Conservation (phyloP, 2,797 vertebrate genomes). For the Acanthurus leucopareius region DNA sequence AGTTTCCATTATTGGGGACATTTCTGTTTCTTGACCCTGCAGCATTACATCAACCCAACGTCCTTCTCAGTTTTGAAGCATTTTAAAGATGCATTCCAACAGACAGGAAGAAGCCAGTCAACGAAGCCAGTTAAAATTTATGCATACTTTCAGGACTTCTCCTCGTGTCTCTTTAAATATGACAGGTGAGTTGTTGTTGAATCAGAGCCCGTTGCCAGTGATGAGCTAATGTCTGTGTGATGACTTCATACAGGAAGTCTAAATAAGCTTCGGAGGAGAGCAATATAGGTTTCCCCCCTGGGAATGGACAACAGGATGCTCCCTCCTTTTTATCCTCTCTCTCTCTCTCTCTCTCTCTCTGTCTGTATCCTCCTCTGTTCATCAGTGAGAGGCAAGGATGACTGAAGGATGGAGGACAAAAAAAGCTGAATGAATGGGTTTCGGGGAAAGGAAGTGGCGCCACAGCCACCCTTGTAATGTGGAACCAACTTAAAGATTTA, state of each 20-base stretch:
- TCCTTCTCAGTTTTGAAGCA: neutral
- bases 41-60: constrained; percentile 3
- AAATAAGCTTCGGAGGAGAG: constrained; percentile 79
- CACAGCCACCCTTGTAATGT: too few relatives aligned
- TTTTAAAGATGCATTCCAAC: constrained; percentile 14
- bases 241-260: constrained; percentile 85
- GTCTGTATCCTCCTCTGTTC: constrained; percentile 48
- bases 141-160: constrained; percentile 6
- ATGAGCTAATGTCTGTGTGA: constrained; percentile 82
- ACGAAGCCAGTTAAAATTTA: neutral
- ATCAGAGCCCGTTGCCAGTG: constrained; percentile 49
- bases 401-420: constrained; percentile 44
- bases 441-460: neutral
- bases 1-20: neutral
- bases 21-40: neutral
- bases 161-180: constrained; percentile 19
- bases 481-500: neutral
- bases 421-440: constrained; percentile 58
- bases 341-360: constrained; percentile 39
- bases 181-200: constrained; percentile 57
- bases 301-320: constrained; percentile 76
- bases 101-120: neutral
- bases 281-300: constrained; percentile 71
- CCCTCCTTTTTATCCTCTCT: constrained; percentile 39
- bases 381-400: constrained; percentile 44